Evolutionary conservation across 2,113 vertebrate genomes (phyloP), one percentile per base, ranked within the genome.

Genomic region (Perca fluviatilis): DNA sequence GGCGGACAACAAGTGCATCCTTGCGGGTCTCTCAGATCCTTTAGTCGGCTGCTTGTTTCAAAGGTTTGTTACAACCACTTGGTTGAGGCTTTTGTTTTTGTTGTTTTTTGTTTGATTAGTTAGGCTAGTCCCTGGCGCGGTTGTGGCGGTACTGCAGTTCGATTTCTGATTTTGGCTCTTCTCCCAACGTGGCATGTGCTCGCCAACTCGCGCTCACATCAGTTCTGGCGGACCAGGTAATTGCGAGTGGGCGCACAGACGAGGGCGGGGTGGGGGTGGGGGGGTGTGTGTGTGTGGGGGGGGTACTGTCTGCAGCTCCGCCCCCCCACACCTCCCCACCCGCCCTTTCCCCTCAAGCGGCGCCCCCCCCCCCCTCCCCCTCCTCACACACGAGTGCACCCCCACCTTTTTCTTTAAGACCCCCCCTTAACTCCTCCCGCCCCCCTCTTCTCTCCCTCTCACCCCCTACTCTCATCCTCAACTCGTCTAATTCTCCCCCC

Each of bases 1-100:
- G 85, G 83, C 71, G 80, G 90, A 94, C 93, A 94, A 94, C 92
- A 94, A 94, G 94, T 94, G 94, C 94, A 94, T 94, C 90, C 87
- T 91, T 15, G 84, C 84, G 76, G 69, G 50, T 89, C 60, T 89
- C 70, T 66, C 70, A 53, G 89, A 72, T 89, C 82, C 91, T 83
- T 83, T 69, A 3, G 70, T 6, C 36, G 74, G 70, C 33, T 76
- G 18, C 51, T 57, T 43, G 50, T 40, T 66, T 83, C 30, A 5
- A 33, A 78, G 63, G 79, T 61, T 71, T 66, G 23, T 70, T 16
- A 47, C 15, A 77, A 47, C 21, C 50, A 85, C 78, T 87, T 87
- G 66, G 65, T 57, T 56, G 60, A 77, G 53, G 21, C 54, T 62
- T 40, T 3, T 14, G 7, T 19, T 56, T 14, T n/a, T 53, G 27